Conservation (phyloP, 2,797 vertebrate species). For the Microctenopoma stevenorrisi region DNA sequence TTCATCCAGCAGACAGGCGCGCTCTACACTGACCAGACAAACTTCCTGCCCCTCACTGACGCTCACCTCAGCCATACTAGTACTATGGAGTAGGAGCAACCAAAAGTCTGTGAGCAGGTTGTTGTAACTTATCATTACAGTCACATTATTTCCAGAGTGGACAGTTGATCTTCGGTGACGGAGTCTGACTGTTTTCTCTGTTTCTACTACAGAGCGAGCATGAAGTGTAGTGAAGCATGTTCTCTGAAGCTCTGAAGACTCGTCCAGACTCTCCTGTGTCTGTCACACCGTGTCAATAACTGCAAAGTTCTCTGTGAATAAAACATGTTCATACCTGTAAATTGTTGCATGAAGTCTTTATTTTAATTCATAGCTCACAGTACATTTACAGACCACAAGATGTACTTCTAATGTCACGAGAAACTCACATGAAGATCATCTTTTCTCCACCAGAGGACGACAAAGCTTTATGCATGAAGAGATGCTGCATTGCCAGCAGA, state of each 20-base stretch:
- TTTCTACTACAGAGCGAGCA: conserved; percentile 16
- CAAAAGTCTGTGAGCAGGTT: too few relatives aligned
- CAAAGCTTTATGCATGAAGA: not conserved
- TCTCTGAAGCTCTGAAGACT: not conserved
- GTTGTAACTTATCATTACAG: too few relatives aligned
- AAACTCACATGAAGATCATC: not conserved
- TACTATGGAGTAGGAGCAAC: conserved; percentile 48
- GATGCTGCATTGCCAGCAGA: too few relatives aligned
- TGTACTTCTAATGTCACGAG: not conserved
- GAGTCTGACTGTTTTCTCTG: not conserved
- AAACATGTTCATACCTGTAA: not conserved
- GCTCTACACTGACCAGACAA: conserved; percentile 54
- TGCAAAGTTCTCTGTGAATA: not conserved
- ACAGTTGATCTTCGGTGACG: not conserved
- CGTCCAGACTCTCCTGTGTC: not conserved
- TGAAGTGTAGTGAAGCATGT: not conserved
- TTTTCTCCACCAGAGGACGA: conserved; percentile 1
- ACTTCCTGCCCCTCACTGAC: fast-evolving
- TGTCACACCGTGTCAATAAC: conserved; percentile 2
- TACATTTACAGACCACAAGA: not conserved
- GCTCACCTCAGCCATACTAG: conserved; percentile 50
- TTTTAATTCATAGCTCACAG: not conserved
- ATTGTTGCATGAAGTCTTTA: not conserved
- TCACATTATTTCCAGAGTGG: too few relatives aligned
- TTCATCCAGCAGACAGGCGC: conserved; percentile 90